Evolutionary conservation across 2,797 vertebrate species (phyloP).

Genomic region (Podarcis siculus): DNA sequence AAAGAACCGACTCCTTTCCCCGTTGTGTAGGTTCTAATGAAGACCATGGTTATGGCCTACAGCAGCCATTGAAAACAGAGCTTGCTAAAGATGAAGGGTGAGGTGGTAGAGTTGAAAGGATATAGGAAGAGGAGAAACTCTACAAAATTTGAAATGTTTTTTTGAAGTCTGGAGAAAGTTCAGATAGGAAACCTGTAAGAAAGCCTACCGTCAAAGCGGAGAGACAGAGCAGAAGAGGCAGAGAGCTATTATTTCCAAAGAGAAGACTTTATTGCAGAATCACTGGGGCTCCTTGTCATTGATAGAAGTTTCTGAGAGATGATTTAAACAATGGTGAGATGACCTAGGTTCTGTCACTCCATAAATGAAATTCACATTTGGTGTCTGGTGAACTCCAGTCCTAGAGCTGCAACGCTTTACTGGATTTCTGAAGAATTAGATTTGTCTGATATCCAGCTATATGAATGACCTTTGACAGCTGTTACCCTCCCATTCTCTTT

Average conservation of each 20-base stretch:
- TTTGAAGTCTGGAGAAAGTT: not conserved
- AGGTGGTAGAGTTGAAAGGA: not conserved
- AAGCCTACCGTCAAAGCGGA: not conserved
- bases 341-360: not conserved
- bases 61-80: not conserved
- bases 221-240: not conserved
- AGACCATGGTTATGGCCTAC: not conserved
- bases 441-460: not conserved
- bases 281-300: not conserved
- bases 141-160: not conserved
- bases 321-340: not conserved
- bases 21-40: not conserved
- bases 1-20: not conserved
- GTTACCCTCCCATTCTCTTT: not conserved
- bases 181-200: not conserved
- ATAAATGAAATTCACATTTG: constrained; percentile 5
- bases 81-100: not conserved
- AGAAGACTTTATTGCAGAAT: not conserved
- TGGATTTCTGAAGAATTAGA: not conserved
- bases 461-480: not conserved
- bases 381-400: not conserved
- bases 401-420: not conserved
- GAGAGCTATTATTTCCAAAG: not conserved
- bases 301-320: not conserved
- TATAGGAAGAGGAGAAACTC: not conserved